Evolutionary conservation across 2,888 invertebrate genomes (phyloP).

Genomic region (Ditula angustiorana): DNA sequence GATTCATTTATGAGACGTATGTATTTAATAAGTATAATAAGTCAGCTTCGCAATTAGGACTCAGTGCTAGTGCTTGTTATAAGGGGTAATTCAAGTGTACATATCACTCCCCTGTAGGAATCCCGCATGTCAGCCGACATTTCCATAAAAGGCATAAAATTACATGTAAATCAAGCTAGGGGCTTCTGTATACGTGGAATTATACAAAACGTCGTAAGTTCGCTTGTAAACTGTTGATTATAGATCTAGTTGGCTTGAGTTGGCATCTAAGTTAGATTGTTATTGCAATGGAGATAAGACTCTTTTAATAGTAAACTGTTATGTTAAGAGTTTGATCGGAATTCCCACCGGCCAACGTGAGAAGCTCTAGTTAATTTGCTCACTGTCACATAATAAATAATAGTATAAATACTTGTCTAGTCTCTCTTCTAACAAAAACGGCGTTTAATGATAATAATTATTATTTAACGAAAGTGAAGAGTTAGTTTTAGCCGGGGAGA

Average conservation of each 20-base stretch:
- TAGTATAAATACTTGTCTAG: no score
- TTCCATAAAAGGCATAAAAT: conserved; percentile 15
- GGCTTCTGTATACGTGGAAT: not conserved
- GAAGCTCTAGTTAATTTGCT: conserved; percentile 11
- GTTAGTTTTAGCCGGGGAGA: no score
- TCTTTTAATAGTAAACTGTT: not conserved
- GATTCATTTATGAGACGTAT: no score
- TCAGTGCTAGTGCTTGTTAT: not conserved
- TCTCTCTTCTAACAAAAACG: no score
- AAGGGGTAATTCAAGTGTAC: not conserved
- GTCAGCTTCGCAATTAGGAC: not conserved
- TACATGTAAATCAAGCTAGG: conserved; percentile 5
- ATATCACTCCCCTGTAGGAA: not conserved
- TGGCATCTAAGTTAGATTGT: not conserved
- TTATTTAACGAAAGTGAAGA: no score
- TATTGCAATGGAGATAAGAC: not conserved
- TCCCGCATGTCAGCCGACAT: not conserved
- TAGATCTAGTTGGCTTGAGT: not conserved
- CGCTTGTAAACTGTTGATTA: not conserved
- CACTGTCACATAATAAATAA: not conserved
- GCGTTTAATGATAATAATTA: no score
- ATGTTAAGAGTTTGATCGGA: not conserved
- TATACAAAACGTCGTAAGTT: not conserved
- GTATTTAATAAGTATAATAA: no score
- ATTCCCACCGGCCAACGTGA: conserved; percentile 13